Evolutionary conservation across 1,140 invertebrate species (phyloP).

Genomic region (Drosophila tsacasi): DNA sequence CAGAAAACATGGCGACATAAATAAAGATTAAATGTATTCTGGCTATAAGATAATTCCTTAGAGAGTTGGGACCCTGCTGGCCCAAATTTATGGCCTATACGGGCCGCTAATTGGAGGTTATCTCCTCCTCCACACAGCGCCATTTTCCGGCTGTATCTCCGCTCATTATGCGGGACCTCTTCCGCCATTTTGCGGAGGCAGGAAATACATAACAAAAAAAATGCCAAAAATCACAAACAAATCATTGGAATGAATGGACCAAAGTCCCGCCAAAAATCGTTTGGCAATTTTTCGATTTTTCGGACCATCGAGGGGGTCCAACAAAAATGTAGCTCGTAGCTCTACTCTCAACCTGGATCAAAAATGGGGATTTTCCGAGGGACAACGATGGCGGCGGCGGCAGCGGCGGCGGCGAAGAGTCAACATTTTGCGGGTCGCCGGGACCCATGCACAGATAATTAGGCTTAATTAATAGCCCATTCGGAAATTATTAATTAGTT

Average conservation of each 20-base stretch:
- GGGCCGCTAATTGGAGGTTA: conserved; percentile 59
- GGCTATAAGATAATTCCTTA: not conserved
- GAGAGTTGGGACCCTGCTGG: not conserved
- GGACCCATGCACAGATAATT: conserved; percentile 84
- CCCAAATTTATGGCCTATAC: conserved; percentile 47
- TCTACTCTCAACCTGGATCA: conserved; percentile 3
- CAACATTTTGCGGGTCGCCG: conserved; percentile 75
- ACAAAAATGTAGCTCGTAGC: conserved; percentile 42
- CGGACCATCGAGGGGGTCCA: conserved; percentile 7
- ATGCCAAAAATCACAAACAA: conserved; percentile 50
- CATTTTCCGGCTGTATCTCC: conserved; percentile 2
- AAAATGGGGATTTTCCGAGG: conserved; percentile 12
- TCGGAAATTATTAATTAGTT: conserved; percentile 86
- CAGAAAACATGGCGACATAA: not conserved
- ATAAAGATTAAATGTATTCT: too few species aligned
- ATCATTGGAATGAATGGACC: conserved; percentile 36
- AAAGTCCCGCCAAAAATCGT: conserved; percentile 17
- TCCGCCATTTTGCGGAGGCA: conserved; percentile 12
- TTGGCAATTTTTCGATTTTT: conserved; percentile 1
- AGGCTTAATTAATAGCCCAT: conserved; percentile 85
- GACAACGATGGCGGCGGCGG: not conserved
- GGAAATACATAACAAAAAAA: conserved; percentile 17
- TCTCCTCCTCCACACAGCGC: not conserved
- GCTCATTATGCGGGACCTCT: conserved; percentile 64
- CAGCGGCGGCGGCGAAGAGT: conserved; percentile 40